Evolutionary conservation across 1,140 invertebrate genomes (phyloP).

Genomic region (Drosophila navojoa): DNA sequence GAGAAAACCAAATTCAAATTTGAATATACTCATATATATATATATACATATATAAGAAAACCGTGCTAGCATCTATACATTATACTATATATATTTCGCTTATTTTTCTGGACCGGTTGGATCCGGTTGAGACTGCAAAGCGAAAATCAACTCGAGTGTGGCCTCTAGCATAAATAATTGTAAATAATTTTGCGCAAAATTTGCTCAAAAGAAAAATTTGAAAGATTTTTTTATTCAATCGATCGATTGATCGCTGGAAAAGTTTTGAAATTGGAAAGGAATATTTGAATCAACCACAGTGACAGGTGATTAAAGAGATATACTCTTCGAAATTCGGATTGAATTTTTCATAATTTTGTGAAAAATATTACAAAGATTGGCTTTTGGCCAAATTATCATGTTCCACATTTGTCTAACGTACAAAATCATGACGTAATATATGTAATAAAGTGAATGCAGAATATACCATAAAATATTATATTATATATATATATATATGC

Average conservation of each 20-base stretch:
- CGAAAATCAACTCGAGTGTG: constrained; percentile 28
- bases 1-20: background rate
- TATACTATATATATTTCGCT: constrained; percentile 17
- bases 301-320: constrained; percentile 27
- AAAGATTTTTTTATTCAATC: background rate
- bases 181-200: constrained; percentile 23
- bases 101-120: constrained; percentile 44
- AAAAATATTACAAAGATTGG: constrained; percentile 34
- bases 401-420: constrained; percentile 31
- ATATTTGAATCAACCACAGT: constrained; percentile 4
- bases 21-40: constrained; percentile 21
- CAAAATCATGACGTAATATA: constrained; percentile 51
- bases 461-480: background rate
- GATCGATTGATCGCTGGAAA: background rate
- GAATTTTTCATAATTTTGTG: background rate
- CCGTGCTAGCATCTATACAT: constrained; percentile 22
- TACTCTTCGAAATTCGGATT: no score
- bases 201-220: constrained; percentile 10
- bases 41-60: constrained; percentile 41
- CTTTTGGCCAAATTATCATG: constrained; percentile 29
- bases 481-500: no score
- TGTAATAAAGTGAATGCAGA: constrained; percentile 4
- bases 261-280: constrained; percentile 3
- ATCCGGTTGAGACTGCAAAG: constrained; percentile 55
- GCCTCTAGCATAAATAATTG: constrained; percentile 39